A percentile compares a stretch with the other conserved stretches of the same genome.
Evolutionary conservation across 1,140 invertebrate species (phyloP).

Genomic region (Holotrichia oblita): DNA sequence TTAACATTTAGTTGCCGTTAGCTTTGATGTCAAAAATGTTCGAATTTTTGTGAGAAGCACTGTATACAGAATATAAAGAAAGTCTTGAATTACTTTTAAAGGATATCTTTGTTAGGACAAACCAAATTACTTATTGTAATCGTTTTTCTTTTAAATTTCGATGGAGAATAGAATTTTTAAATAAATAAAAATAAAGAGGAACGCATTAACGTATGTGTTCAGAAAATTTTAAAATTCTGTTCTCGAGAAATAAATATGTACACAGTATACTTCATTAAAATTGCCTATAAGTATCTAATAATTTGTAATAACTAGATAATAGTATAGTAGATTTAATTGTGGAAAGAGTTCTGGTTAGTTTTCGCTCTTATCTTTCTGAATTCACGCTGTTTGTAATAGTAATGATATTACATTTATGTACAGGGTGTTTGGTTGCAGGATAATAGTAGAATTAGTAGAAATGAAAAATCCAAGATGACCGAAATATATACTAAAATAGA

Average conservation of each 20-base stretch:
- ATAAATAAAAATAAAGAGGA: too few relatives aligned
- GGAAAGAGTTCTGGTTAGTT: conserved; percentile 1
- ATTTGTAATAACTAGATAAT: neutral
- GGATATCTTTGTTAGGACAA: too few relatives aligned
- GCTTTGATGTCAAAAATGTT: too few relatives aligned
- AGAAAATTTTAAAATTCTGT: neutral
- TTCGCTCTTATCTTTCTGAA: neutral
- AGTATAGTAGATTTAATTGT: conserved; percentile 8
- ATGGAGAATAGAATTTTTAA: too few relatives aligned
- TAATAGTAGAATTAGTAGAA: conserved; percentile 18
- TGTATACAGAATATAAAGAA: too few relatives aligned
- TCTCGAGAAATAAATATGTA: neutral
- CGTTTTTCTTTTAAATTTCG: too few relatives aligned
- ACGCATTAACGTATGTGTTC: too few relatives aligned
- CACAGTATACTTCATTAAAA: conserved; percentile 5
- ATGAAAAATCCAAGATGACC: neutral
- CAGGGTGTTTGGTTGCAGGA: conserved; percentile 9
- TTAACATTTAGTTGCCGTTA: too few relatives aligned
- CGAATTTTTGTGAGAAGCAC: too few relatives aligned
- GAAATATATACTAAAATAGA: neutral
- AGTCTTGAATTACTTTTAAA: too few relatives aligned
- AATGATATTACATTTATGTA: conserved; percentile 10
- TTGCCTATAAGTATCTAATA: conserved; percentile 1
- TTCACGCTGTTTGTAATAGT: neutral
- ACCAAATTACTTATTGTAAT: too few relatives aligned